Conservation (phyloP, 1,140 invertebrate genomes). For the Drosophila lowei region DNA sequence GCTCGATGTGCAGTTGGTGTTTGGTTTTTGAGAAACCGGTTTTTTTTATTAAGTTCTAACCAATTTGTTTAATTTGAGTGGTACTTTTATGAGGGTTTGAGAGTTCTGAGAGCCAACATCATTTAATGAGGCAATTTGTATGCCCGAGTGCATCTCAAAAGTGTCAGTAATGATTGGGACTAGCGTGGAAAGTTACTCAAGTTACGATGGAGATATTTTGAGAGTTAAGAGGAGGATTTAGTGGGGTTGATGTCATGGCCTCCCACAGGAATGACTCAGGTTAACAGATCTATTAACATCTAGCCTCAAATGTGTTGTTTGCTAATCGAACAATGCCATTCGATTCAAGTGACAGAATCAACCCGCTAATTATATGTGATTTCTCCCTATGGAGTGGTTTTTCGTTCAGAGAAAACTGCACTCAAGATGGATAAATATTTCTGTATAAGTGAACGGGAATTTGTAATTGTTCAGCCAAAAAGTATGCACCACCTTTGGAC, state of each 20-base stretch:
- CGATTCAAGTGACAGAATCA: slow-evolving; percentile 22
- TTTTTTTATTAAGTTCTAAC: neutral
- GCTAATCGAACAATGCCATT: slow-evolving; percentile 7
- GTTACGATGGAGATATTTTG: too few species aligned
- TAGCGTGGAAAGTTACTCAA: too few species aligned
- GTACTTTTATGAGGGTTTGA: neutral
- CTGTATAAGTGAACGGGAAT: too few species aligned
- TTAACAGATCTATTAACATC: slow-evolving; percentile 24
- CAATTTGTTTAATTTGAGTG: too few species aligned
- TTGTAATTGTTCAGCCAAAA: slow-evolving; percentile 13
- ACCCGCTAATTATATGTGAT: slow-evolving; percentile 20
- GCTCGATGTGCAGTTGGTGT: slow-evolving; percentile 3
- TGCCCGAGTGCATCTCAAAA: neutral
- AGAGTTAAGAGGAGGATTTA: neutral
- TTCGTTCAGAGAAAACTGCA: neutral
- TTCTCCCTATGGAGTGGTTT: neutral
- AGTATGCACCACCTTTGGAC: slow-evolving; percentile 23
- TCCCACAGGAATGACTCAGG: slow-evolving; percentile 1
- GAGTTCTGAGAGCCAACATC: neutral
- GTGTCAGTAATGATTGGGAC: too few species aligned
- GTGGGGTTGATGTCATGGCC: neutral
- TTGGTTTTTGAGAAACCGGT: slow-evolving; percentile 30
- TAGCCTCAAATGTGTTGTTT: slow-evolving; percentile 35
- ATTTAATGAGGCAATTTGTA: slow-evolving; percentile 15
- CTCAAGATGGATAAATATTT: neutral